These are phyloP conservation scores for Chironomus tentans DNA, from an alignment of 2,888 invertebrate species.

Conservation along the genomic window DNA sequence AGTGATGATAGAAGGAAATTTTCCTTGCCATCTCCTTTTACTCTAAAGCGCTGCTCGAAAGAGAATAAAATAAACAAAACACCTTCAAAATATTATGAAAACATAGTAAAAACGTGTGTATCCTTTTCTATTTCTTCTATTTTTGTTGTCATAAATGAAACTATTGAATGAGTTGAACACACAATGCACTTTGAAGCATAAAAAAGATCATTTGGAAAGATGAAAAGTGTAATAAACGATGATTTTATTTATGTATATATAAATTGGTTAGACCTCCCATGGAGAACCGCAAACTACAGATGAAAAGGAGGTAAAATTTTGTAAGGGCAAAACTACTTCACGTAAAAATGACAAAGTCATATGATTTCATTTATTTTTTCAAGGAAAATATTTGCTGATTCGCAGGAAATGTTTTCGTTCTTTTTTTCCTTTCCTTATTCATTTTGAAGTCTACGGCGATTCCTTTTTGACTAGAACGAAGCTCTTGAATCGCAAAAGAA, in stretches of 20 bases:
- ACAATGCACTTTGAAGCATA: constrained; percentile 2
- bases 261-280: constrained; percentile 18
- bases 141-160: constrained; percentile 12
- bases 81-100: constrained; percentile 1
- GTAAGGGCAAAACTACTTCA: neutral
- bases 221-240: constrained; percentile 23
- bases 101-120: neutral
- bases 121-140: constrained; percentile 8
- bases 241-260: neutral
- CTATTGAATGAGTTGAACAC: neutral
- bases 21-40: neutral
- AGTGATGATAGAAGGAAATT: neutral
- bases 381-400: constrained; percentile 20
- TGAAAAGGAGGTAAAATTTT: neutral
- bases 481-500: neutral
- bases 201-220: neutral
- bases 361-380: neutral
- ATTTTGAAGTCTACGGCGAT: neutral
- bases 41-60: neutral
- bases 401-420: neutral
- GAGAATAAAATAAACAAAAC: constrained; percentile 20
- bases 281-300: neutral
- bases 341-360: neutral
- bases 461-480: neutral
- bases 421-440: neutral